Base-by-base conservation (phyloP, 1,140 invertebrate genomes). In the Trachymyrmex cornetzi region DNA sequence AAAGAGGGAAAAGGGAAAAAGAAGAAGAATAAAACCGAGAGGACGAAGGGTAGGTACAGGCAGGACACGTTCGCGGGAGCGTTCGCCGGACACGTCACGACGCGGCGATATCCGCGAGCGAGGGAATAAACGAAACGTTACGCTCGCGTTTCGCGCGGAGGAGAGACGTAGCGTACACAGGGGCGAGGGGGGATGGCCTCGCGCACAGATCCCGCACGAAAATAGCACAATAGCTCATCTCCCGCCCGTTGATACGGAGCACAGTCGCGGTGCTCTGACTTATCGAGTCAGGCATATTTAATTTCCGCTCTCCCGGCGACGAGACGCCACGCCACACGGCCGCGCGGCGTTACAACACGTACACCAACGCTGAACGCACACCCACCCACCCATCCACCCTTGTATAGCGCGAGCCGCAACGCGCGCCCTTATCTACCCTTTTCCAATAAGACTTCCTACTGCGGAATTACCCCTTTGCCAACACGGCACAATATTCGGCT, bases 221-320 rank as follows among this genome's bases (percentile, higher is more conserved):
- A 95, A 94, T 94, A 94, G 92, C 93, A 95, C 95, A 95, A 95
- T 95, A 95, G 94, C 94, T 95, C 95, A 95, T 95, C 95, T 94
- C 94, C 92, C 94, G 92, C 92, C 80, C 92, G 91, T 94, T 93
- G 93, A 95, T 94, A 94, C 92, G 93, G 92, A 88, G 89, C 91
- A 89, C 92, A 88, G 89, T 87, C 90, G 88, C 91, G 89, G 89
- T 90, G 88, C 93, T 88, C 93, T 94, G 93, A 95, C 94, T 95
- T 95, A 95, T 95, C 94, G 94, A 94, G 93, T 93, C 93, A 95
- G 94, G 94, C 95, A 95, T 95, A 95, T 95, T 95, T 95, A 95
- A 95, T 95, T 95, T 95, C 95, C 95, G 95, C 93, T 94, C 94
- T 94, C 91, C 93, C 92, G 88, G 89, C 67, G 75, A 74, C 80